Percentiles rank a stretch among this genome's conserved stretches.
Evolutionary conservation across 2,888 invertebrate genomes (phyloP).

Genomic region (Caenorhabditis sp.): DNA sequence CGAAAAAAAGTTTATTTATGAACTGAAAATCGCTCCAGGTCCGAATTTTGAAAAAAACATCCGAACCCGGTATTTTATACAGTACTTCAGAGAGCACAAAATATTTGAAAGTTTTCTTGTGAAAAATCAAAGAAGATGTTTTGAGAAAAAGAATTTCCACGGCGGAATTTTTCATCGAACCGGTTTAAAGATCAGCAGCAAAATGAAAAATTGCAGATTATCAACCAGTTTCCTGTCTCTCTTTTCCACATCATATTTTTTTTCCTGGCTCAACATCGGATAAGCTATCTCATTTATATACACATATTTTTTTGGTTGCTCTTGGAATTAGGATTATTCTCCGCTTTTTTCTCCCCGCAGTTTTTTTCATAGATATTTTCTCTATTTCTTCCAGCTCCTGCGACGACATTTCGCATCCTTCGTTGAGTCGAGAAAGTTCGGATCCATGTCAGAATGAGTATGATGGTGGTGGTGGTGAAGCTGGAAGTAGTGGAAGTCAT

Average conservation of each 20-base stretch:
- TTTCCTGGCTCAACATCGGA: not conserved
- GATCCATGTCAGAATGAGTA: conserved; percentile 35
- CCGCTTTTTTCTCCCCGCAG: conserved; percentile 7
- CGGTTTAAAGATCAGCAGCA: no score
- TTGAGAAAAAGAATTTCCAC: no score
- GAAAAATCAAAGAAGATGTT: no score
- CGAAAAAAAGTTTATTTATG: no score
- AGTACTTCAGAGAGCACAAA: no score
- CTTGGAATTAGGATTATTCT: conserved; percentile 5
- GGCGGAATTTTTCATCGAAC: no score
- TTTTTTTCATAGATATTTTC: not conserved
- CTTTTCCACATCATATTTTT: not conserved
- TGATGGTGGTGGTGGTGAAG: not conserved
- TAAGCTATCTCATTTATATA: not conserved
- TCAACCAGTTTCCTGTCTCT: not conserved
- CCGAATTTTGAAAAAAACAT: no score
- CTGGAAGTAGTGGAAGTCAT: no score
- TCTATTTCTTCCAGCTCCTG: conserved; percentile 49
- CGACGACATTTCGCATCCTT: conserved; percentile 61
- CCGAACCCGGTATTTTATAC: no score
- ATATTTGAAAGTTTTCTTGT: no score
- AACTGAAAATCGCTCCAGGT: no score
- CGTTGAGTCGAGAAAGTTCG: conserved; percentile 58
- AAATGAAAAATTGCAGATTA: no score
- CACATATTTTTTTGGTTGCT: not conserved